A percentile compares a stretch with the other conserved stretches of the same genome.
These are phyloP conservation scores for Aethes cnicana DNA, from an alignment of 2,888 invertebrate genomes.

Conservation along the genomic window DNA sequence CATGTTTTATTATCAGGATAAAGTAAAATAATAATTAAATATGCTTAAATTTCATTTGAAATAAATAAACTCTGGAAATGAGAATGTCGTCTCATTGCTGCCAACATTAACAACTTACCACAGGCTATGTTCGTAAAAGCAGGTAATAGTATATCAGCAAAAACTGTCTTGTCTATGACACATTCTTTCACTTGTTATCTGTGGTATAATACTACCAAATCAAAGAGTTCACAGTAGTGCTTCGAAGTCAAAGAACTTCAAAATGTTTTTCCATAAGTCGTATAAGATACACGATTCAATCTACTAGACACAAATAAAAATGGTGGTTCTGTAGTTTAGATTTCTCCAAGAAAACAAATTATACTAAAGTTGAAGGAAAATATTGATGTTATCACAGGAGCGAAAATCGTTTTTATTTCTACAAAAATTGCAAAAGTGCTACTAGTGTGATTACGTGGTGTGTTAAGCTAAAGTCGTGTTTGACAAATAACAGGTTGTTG, in stretches of 20 bases:
- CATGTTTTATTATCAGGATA: no score
- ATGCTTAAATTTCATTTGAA: no score
- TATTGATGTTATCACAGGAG: constrained; percentile 43
- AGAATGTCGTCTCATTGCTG: no score
- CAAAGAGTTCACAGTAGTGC: constrained; percentile 30
- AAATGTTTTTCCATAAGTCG: constrained; percentile 1
- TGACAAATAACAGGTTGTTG: constrained; percentile 82
- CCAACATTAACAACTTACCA: not conserved
- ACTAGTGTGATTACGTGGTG: constrained; percentile 65
- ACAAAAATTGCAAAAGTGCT: constrained; percentile 45
- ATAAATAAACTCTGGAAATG: no score
- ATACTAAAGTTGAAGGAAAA: constrained; percentile 54
- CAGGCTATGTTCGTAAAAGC: not conserved
- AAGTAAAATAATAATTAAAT: no score
- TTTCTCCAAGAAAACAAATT: constrained; percentile 60
- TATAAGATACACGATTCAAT: constrained; percentile 59
- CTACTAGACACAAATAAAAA: constrained; percentile 75
- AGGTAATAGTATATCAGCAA: not conserved
- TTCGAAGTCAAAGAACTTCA: constrained; percentile 4
- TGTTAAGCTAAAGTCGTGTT: constrained; percentile 65
- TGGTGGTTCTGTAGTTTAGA: constrained; percentile 73
- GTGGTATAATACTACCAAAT: constrained; percentile 50
- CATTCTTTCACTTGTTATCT: constrained; percentile 40
- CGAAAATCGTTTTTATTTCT: constrained; percentile 48
- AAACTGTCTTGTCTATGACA: constrained; percentile 4